Evolutionary conservation across 2,797 vertebrate species (phyloP), one percentile per base, ranked within the genome.

Genomic region (Cheracebus regulus): DNA sequence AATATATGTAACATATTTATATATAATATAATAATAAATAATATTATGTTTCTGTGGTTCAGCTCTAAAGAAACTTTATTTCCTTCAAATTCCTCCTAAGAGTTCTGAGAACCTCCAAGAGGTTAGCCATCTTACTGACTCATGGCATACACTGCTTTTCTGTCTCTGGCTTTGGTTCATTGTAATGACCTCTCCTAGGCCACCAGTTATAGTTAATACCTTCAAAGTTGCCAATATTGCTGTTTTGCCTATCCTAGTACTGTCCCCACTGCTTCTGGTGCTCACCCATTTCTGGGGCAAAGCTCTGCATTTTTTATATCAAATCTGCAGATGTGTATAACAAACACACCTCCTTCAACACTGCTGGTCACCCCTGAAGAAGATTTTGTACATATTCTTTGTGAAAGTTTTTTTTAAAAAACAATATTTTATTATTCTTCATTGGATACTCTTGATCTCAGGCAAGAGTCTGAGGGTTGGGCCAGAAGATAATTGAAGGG

Each of bases 341-440:
- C 28, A 46, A n/a, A 1, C 20, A 72, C 26, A 48, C 4, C 1
- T 90, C 26, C 1, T 70, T 12, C 1, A 19, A 4, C 4, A 44
- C 0, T 5, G 33, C 33, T 81, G 7, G 46, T 44, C 33, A 48
- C 41, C 36, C 15, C 13, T 79, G n/a, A 15, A 55, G 30, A 70
- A 92, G 8, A 24, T 8, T 95, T 76, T 44, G 8, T 39, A 57
- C 15, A 48, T 24, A 55, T 50, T 81, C 28, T 76, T 88, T 44
- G 22, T 92, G 28, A 96, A 97, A 41, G 0, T 15, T 67, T 58
- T 92, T 78, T 80, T 78, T 4, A 70, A 33, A 48, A 39, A 76
- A 33, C 48, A 72, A 1, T 41, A 88, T 20, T 70, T 90, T 36
- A 72, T 44, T 82, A 52, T 41, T 55, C 22, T 92, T 87, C 33